Base-by-base conservation (phyloP, 2,797 vertebrate genomes). In the Darevskia mixta region DNA sequence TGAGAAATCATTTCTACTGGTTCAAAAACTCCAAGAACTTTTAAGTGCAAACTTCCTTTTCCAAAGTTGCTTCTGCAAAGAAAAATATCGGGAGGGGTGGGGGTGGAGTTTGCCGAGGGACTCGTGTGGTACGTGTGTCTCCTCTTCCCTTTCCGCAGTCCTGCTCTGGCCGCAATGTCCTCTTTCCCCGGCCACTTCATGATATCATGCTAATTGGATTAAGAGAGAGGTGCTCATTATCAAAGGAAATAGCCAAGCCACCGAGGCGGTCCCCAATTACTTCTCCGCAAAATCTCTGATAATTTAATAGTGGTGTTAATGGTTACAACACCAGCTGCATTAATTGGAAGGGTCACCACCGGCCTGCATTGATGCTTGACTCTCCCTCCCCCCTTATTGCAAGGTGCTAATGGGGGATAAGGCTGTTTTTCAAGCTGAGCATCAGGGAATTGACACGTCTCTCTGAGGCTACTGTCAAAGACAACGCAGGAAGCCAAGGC, bases 201-300 rank as follows among this genome's bases (percentile, higher is more conserved):
- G 29, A 0, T 75, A 83, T 90, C 72, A 32, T 90, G 92, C 85
- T 95, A 94, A 94, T 92, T 95, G 93, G 91, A 90, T 92, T 92
- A 92, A 92, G 95, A 95, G 89, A 94, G 91, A 91, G 87, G 85
- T 79, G 89, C 92, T 95, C 86, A 83, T 95, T 93, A 95, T 87
- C 32, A 67, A 94, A 93, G 94, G 93, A 94, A 91, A 88, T 29
- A 95, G 23, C 86, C 25, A 55, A 1, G 41, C 85, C 91, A 85
- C 69, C 41, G n/a, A 49, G 89, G 86, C 43, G 77, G 90, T 86
- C 92, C 92, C 82, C 92, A 94, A 90, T 94, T 95, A 93, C 89
- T 93, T 92, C 79, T 23, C 73, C 87, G 18, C 72, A 38, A 83
- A 93, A 91, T 5, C 41, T 41, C 78, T 79, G 84, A 90, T 94